Conservation (phyloP, 2,888 invertebrate species). For the Calliphora vomitoria region DNA sequence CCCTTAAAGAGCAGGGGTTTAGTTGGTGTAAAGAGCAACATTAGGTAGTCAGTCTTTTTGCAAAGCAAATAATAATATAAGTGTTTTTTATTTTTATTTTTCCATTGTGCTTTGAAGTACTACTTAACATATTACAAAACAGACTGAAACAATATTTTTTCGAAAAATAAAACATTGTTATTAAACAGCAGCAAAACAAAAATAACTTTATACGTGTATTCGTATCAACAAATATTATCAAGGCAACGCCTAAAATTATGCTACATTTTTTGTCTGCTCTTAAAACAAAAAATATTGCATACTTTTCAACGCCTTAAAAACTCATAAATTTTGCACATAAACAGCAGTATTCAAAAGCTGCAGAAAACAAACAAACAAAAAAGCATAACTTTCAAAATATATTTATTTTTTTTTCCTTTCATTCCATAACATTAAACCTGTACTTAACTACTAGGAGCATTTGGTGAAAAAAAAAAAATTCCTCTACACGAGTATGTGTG, state of each 20-base stretch:
- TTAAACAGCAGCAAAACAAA: constrained; percentile 3
- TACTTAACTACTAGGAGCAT: constrained; percentile 48
- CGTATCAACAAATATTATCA: constrained; percentile 31
- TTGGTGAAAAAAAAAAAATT: constrained; percentile 45
- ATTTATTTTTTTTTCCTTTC: constrained; percentile 13
- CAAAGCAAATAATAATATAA: constrained; percentile 25
- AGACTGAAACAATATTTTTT: constrained; percentile 11
- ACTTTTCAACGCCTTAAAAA: constrained; percentile 66
- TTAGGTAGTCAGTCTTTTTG: not conserved
- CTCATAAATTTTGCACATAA: constrained; percentile 59
- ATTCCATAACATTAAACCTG: constrained; percentile 50
- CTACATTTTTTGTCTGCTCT: constrained; percentile 30
- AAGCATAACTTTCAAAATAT: constrained; percentile 23
- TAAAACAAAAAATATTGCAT: constrained; percentile 59
- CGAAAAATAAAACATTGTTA: constrained; percentile 10
- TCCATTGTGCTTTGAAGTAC: constrained; percentile 59
- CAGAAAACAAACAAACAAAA: not conserved
- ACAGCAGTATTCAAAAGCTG: constrained; percentile 9
- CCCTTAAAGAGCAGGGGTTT: not conserved
- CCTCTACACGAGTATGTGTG: constrained; percentile 13
- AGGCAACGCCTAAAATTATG: constrained; percentile 67
- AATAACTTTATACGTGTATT: not conserved
- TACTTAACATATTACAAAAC: constrained; percentile 56
- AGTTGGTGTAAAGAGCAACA: not conserved
- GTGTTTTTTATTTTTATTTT: constrained; percentile 14